Evolutionary conservation across 2,888 invertebrate genomes (phyloP), one percentile per base, ranked within the genome.

Genomic region (Agrotis puta): DNA sequence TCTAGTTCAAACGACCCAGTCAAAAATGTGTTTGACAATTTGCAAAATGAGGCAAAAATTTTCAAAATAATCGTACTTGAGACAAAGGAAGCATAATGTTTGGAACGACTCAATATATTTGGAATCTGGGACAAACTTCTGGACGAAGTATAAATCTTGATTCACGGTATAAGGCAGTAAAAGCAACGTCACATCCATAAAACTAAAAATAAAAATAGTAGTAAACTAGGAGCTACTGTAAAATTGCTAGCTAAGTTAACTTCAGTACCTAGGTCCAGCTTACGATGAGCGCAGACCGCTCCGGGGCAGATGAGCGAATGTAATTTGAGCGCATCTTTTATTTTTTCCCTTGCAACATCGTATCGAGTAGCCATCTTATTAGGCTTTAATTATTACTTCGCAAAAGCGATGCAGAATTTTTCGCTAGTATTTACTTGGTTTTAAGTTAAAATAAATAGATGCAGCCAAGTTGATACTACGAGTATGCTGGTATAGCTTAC

Each of bases 301-400:
- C 6, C 54, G 24, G 51, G 73, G 33, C 45, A 39, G 79, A 78
- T 72, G 48, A 50, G 54, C 20, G 58, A 59, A 33, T 53, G 79
- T 56, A 56, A 71, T 61, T 74, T 47, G 56, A 61, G 54, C 20
- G 11, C 20, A 53, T 20, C n/a, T 77, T 61, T 70, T 61, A 71
- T 71, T 76, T 58, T 18, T 76, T 76, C 59, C 13, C n/a, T 14
- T 48, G 20, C 5, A 47, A 48, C 39, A 77, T 43, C 51, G 27
- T 53, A 47, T 69, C 27, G 57, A 58, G 33, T 2, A 20, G 43
- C 22, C 43, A 56, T 20, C n/a, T 22, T 66, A 66, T 9, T 48
- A 66, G 11, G 20, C 3, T n/a, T n/a, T n/a, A n/a, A n/a, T n/a
- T n/a, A n/a, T 9, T 11, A n/a, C 13, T 68, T 58, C 2, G 50